Base-by-base conservation (phyloP, 2,888 invertebrate species). In the Ophonus ardosiacus region DNA sequence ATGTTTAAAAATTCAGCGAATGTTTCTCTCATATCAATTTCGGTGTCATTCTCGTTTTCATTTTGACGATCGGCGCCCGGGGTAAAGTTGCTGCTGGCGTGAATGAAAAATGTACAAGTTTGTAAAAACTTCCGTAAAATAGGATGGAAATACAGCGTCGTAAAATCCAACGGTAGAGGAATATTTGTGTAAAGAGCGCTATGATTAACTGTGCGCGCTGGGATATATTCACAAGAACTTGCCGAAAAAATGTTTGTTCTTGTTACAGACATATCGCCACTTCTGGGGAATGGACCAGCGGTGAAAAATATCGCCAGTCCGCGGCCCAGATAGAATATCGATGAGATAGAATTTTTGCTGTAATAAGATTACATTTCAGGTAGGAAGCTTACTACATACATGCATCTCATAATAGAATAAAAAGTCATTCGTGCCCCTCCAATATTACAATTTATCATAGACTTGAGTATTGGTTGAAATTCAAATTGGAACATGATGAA, bases 181-280 rank as follows among this genome's bases (percentile, higher is more conserved):
- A 74, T 43, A 74, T 74, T 74, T 74, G 43, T 18, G 40, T 38
- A 68, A 74, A 74, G 71, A 43, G 43, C 18, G 71, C 71, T 43
- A 43, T 43, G 71, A 74, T 74, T 74, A 74, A 74, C 71, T 68
- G 68, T 38, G 68, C 40, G 40, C 68, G 15, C 21, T 24, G 63
- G 63, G 63, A 63, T 63, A 31, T 31, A 38, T 68, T 68, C 68
- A 15, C 71, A 74, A 40, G 68, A 68, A 31, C 40, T 68, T 68
- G 15, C 68, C 1, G 40, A 74, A 74, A 74, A 74, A 74, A 74
- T 74, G 71, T 74, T 74, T 74, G 71, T 74, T 74, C 71, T 74
- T 74, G 71, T 74, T 74, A 74, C 40, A 74, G 71, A 74, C 71
- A 74, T 40, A 74, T 74, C 43, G 71, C 71, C 71, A 43, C 71